phyloP scores from a whole-genome alignment of 64 coral and sea anemone genomes.

The Actinia tenebrosa region DNA sequence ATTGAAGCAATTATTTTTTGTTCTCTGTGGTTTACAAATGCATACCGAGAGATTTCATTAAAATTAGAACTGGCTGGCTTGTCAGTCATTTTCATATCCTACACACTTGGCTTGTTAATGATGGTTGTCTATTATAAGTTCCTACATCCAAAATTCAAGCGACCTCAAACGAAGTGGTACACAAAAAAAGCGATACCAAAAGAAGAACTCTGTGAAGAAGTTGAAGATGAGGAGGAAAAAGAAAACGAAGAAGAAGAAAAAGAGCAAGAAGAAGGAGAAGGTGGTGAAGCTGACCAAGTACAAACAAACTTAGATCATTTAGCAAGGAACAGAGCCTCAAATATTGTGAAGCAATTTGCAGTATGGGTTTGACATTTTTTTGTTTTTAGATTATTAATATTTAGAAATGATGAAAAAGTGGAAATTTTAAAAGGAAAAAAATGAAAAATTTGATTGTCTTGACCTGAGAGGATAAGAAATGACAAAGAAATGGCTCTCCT shows the following conservation, averaged over 20 bases:
- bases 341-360: neutral
- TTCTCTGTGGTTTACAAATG: conserved; percentile 68
- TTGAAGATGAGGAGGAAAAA: neutral
- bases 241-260: neutral
- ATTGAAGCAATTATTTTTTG: conserved; percentile 61
- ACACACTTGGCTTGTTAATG: conserved; percentile 44
- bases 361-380: neutral
- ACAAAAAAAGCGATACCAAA: neutral
- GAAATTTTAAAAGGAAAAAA: too few species aligned
- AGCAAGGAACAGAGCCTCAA: neutral
- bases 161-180: conserved; percentile 42
- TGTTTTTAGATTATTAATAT: too few species aligned
- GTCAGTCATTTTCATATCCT: conserved; percentile 61
- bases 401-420: too few species aligned
- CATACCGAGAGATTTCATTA: conserved; percentile 25
- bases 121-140: conserved; percentile 72
- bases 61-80: conserved; percentile 73
- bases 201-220: conserved; percentile 7
- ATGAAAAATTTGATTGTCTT: too few species aligned
- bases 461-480: too few species aligned
- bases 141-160: conserved; percentile 69
- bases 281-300: neutral
- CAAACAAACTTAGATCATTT: neutral
- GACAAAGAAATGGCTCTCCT: too few species aligned
- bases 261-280: neutral